These are phyloP conservation scores for Theodoxus fluviatilis DNA, from an alignment of 2,888 invertebrate species.

Conservation along the genomic window DNA sequence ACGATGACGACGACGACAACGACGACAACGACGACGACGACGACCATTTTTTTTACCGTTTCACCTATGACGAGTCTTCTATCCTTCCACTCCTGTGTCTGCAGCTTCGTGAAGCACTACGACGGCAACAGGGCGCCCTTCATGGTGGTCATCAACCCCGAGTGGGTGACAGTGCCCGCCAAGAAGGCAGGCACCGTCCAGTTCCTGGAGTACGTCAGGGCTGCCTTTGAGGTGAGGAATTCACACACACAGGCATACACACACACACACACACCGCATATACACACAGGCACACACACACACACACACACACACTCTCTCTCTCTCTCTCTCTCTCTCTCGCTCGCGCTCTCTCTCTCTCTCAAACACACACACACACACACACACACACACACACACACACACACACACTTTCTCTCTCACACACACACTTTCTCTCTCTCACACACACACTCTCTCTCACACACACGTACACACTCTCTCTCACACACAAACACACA, in stretches of 20 bases:
- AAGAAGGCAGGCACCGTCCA: slow-evolving; percentile 40
- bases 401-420: slow-evolving; percentile 11
- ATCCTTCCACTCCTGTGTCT: neutral
- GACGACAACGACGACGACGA: no score
- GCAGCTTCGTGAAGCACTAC: slow-evolving; percentile 44
- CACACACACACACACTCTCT: neutral
- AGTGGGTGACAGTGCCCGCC: slow-evolving; percentile 38
- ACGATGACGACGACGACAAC: no score
- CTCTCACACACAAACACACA: neutral
- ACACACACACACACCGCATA: no score
- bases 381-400: slow-evolving; percentile 16
- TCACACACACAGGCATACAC: neutral
- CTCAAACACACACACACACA: slow-evolving; percentile 15
- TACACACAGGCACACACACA: neutral
- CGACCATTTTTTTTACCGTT: no score
- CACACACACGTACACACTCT: neutral
- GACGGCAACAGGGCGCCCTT: slow-evolving; percentile 43
- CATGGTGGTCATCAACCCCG: slow-evolving; percentile 40
- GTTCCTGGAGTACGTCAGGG: slow-evolving; percentile 45
- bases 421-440: neutral
- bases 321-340: neutral
- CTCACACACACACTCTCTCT: neutral
- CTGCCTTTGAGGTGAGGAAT: slow-evolving; percentile 41
- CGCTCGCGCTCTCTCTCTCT: neutral
- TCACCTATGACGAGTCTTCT: slow-evolving; percentile 4